Base-by-base conservation (phyloP, 2,888 invertebrate species). In the Nemotelus pantherinus region DNA sequence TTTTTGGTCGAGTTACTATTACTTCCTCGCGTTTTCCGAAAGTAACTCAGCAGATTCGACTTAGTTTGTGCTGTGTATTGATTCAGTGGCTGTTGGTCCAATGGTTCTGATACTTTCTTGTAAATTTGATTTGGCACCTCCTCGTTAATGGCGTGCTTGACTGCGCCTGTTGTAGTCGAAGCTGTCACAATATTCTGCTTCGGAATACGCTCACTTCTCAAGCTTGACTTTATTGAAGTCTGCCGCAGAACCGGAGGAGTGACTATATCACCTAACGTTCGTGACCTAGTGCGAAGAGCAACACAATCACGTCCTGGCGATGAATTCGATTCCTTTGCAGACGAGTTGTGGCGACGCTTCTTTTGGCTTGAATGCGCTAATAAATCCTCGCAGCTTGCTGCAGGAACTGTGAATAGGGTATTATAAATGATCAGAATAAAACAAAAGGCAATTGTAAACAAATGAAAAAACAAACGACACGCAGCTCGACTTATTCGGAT, bases 41-140 rank as follows among this genome's bases (percentile, higher is more conserved):
- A 86, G 80, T 86, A 86, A 79, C 83, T 86, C n/a, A 86, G 82
- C 80, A 87, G 81, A 82, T 84, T 86, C 45, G 82, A 80, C 71
- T 82, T 83, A 77, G 80, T 82, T 55, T 78, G 50, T n/a, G 53
- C 41, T 50, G 50, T 50, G 2, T 41, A 39, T 9, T 50, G 72
- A 2, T 55, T n/a, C 44, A 7, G 65, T 41, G 45, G 25, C 39
- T 72, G 72, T 45, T 72, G 45, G 25, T 65, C 3, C 2, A 45
- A 47, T 25, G 48, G 41, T 44, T 44, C 64, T 1, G 47, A 9
- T 10, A n/a, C 48, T 47, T 72, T 72, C 5, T 47, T 58, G 7
- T 7, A 0, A 41, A 2, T 47, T 25, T 53, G 53, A 4, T 9
- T 53, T 41, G 53, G 3, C 2, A 10, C 41, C 7, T 70, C 70